A percentile compares a stretch with the other conserved stretches of the same genome.
phyloP scores from a whole-genome alignment of 2,113 vertebrate species.

The Haemorhous mexicanus region DNA sequence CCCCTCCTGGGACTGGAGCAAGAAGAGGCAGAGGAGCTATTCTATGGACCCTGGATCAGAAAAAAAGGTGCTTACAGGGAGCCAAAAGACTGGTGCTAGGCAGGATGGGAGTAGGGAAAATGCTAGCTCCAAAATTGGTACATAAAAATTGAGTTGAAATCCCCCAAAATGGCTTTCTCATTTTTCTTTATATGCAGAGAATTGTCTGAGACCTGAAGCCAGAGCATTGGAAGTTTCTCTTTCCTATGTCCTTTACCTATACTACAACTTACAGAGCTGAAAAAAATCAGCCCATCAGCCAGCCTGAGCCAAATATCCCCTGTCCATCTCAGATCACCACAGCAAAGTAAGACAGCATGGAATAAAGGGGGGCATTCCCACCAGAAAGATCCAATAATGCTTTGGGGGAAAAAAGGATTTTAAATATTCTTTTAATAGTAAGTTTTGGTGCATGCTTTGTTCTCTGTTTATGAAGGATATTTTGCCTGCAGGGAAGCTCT shows the following conservation, averaged over 20 bases:
- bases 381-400: not conserved
- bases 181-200: not conserved
- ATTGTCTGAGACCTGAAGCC: not conserved
- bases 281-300: not conserved
- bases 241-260: not conserved
- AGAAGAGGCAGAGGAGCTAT: not conserved
- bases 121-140: not conserved
- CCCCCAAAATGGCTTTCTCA: not conserved
- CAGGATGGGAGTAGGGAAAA: not conserved
- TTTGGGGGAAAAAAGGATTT: not conserved
- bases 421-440: not conserved
- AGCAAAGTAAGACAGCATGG: not conserved
- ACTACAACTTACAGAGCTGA: not conserved
- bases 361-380: not conserved
- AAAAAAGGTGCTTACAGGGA: not conserved
- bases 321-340: not conserved
- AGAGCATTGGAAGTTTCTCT: not conserved
- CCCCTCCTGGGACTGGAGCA: not conserved
- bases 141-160: not conserved
- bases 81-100: not conserved
- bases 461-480: not conserved
- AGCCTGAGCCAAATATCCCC: not conserved
- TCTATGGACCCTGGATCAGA: not conserved
- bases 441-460: not conserved
- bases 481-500: conserved; percentile 8